phyloP scores from a whole-genome alignment of 37 sponge, comb jelly and placozoan species.

The Bolinopsis microptera region DNA sequence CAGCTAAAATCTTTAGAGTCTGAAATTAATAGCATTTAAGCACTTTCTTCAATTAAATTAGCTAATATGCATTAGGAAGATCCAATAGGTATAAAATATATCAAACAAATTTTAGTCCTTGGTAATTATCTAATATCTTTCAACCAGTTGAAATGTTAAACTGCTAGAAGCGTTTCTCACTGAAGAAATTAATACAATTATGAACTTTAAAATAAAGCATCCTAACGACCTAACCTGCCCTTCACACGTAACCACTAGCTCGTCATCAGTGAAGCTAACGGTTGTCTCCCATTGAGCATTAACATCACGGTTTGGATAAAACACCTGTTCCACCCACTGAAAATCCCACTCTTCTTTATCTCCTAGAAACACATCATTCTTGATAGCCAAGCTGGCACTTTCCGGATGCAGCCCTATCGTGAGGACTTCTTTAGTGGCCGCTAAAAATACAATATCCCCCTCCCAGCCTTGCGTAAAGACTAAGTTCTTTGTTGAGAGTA shows the following conservation, averaged over 20 bases:
- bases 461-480: too few species aligned
- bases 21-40: too few species aligned
- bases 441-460: background rate
- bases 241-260: background rate
- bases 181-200: too few species aligned
- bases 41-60: too few species aligned
- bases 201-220: too few species aligned
- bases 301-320: background rate
- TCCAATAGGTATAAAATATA: too few species aligned
- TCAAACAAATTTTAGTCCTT: too few species aligned
- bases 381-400: background rate
- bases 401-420: background rate
- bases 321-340: background rate
- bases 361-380: background rate
- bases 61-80: too few species aligned
- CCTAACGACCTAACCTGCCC: background rate
- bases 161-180: too few species aligned
- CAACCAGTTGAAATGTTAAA: too few species aligned
- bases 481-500: background rate
- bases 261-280: background rate
- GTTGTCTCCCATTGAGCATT: background rate
- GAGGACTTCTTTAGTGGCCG: background rate
- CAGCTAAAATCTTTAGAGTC: too few species aligned
- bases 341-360: background rate
- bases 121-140: too few species aligned